Evolutionary conservation across 2,113 vertebrate genomes (phyloP).

Genomic region (Cervus canadensis): DNA sequence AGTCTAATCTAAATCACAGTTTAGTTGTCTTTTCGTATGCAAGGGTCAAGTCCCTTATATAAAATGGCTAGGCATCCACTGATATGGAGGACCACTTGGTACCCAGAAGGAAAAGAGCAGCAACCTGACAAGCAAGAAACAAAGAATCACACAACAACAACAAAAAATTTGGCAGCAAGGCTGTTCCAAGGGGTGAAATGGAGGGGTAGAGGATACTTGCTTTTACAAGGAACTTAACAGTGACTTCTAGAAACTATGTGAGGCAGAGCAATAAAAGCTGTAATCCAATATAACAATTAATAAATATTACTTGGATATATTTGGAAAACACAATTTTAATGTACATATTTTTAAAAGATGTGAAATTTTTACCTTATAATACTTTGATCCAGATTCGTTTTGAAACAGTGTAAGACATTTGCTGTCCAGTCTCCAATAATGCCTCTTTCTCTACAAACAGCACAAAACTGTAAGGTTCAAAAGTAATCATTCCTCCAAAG

Average conservation of each 20-base stretch:
- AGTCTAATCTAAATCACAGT: background rate
- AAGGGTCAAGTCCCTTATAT: background rate
- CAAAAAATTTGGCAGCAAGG: background rate
- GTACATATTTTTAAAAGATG: background rate
- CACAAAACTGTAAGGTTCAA: constrained; percentile 40
- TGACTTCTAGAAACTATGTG: background rate
- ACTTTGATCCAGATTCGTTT: constrained; percentile 97
- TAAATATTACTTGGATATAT: background rate
- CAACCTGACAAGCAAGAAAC: background rate
- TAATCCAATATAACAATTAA: background rate
- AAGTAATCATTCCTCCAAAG: constrained; percentile 5
- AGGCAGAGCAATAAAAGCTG: background rate
- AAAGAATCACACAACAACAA: background rate
- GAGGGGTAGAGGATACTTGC: background rate
- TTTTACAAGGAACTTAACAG: background rate
- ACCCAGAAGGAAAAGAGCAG: background rate
- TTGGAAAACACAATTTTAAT: background rate
- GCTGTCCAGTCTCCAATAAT: constrained; percentile 98
- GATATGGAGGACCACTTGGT: background rate
- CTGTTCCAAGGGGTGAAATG: background rate
- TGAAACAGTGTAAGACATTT: constrained; percentile 97
- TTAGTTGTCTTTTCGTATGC: background rate
- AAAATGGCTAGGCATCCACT: background rate
- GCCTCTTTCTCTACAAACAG: constrained; percentile 91
- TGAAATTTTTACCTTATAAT: constrained; percentile 89